Evolutionary conservation across 2,888 invertebrate genomes (phyloP), one percentile per base, ranked within the genome.

Genomic region (Metalampra italica): DNA sequence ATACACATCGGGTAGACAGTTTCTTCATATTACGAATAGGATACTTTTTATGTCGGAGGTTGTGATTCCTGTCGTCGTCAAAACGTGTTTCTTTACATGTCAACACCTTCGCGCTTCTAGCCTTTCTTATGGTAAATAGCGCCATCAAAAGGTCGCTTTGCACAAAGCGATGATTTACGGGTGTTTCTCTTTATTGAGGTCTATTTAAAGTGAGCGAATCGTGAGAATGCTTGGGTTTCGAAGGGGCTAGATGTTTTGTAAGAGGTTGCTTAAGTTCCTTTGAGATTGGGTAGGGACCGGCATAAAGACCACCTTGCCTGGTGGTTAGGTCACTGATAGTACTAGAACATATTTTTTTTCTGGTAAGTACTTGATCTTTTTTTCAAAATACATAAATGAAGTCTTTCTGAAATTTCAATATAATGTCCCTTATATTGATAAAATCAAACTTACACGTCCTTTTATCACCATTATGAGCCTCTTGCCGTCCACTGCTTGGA

Each of bases 41-140:
- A 42, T 49, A 62, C 46, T 54, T 64, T 65, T 60, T 62, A 50
- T 46, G 43, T 37, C 14, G 14, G 39, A 39, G 34, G 37, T 13
- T 22, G 29, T 49, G 37, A 45, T n/a, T 34, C 12, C 22, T 22
- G 2, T 22, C 29, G 32, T 59, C 57, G 55, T 66, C 62, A 53
- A 59, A 82, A 83, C 82, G 67, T 76, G 85, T 84, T 82, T 79
- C 77, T 78, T 73, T 71, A 75, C 71, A 62, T 81, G 82, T 87
- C 88, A 79, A 88, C 88, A 87, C 88, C 87, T 86, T 85, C 85
- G 74, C 80, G 78, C 64, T 57, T 83, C 85, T 86, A 87, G 82
- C 83, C 83, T 75, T 86, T 85, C 72, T 76, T 78, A 86, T 84
- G 79, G 62, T 82, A 85, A 84, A 81, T 71, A 80, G 72, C 60